Evolutionary conservation across 2,113 vertebrate genomes (phyloP), one percentile per base, ranked within the genome.

Genomic region (Coregonus clupeaformis): DNA sequence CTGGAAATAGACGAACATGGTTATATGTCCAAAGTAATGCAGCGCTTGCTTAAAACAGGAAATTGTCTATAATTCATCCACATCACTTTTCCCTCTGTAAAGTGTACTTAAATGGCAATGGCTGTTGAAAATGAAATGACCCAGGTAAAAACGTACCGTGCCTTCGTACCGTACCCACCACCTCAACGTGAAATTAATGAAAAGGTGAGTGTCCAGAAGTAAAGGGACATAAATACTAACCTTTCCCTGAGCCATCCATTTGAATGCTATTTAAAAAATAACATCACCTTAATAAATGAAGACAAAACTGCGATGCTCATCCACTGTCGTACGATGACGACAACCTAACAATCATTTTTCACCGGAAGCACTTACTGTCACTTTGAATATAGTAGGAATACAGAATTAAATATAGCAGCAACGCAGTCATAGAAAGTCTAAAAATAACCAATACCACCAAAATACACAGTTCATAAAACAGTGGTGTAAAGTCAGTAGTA

Each of bases 181-280:
- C 72, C 80, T 81, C 72, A 60, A 77, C 85, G 78, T 74, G 79
- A 90, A 87, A 91, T 92, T 82, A 87, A 90, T 80, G 83, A 87
- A 75, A 73, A 85, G 83, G 76, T 30, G 20, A 82, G 81, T 80
- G 74, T 77, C 83, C 77, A 82, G 83, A 87, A 86, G 78, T 82
- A 87, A 89, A 88, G 79, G 80, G 79, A 86, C 74, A 80, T 82
- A 86, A 89, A 86, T 64, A 74, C 81, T 86, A 87, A 82, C 73
- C 64, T 73, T 78, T 86, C 79, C 77, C 76, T 78, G 80, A 89
- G 80, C 86, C 81, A 77, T 82, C 84, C 77, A 66, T 80, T 77
- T 77, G 69, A 77, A 59, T 72, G 81, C 77, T 73, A 76, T 72
- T 74, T 77, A 82, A 79, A 83, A 81, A 82, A 77, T 76, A 82